Conservation (phyloP, 2,888 invertebrate species). For the Drosophila neotestacea region DNA sequence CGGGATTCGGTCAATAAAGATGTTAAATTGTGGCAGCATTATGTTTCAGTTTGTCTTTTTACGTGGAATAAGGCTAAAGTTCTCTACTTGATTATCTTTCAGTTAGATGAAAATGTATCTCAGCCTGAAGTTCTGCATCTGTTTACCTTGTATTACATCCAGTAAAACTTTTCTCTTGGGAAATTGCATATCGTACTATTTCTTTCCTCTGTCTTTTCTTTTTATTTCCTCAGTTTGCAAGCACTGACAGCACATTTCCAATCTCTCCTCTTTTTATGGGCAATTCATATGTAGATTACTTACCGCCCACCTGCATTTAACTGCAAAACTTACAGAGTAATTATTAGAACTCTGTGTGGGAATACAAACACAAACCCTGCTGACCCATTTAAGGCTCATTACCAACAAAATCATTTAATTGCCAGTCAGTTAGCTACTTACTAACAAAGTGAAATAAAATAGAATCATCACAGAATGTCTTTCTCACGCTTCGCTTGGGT, state of each 20-base stretch:
- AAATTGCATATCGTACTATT: constrained; percentile 14
- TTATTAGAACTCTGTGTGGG: constrained; percentile 36
- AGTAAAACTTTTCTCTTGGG: constrained; percentile 7
- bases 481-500: constrained; percentile 35
- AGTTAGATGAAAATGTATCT: constrained; percentile 8
- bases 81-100: constrained; percentile 7
- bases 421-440: constrained; percentile 22
- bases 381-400: constrained; percentile 76
- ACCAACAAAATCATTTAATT: constrained; percentile 58
- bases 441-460: constrained; percentile 6
- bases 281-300: constrained; percentile 41
- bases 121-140: not conserved
- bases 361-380: constrained; percentile 32
- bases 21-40: constrained; percentile 28
- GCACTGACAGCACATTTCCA: constrained; percentile 12
- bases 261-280: constrained; percentile 22
- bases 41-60: constrained; percentile 10
- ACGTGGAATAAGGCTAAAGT: not conserved
- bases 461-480: constrained; percentile 15
- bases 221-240: constrained; percentile 11
- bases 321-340: constrained; percentile 11
- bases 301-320: constrained; percentile 48
- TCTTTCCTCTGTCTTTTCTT: constrained; percentile 2
- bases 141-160: not conserved
- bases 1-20: not conserved